These are phyloP conservation scores for Dinoponera quadriceps DNA, from an alignment of 1,140 invertebrate species.

Conservation along the genomic window DNA sequence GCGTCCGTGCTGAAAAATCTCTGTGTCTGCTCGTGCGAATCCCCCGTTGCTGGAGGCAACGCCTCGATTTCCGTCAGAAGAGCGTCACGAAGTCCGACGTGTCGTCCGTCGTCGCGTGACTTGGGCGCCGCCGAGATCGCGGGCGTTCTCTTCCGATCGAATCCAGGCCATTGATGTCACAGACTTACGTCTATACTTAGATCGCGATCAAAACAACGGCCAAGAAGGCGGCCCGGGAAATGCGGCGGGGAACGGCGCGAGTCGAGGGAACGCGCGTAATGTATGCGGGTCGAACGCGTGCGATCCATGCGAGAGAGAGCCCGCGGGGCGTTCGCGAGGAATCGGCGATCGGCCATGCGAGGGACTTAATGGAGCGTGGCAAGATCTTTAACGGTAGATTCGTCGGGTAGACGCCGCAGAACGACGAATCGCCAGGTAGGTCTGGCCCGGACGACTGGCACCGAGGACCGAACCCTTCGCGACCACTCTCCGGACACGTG, in stretches of 20 bases:
- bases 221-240: slow-evolving; percentile 43
- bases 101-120: neutral
- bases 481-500: too few species aligned
- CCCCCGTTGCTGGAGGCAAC: neutral
- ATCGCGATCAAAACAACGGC: slow-evolving; percentile 54
- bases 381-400: slow-evolving; percentile 71
- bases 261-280: slow-evolving; percentile 24
- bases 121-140: slow-evolving; percentile 9
- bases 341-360: slow-evolving; percentile 56
- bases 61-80: neutral
- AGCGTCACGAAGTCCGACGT: neutral
- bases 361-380: slow-evolving; percentile 58
- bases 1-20: too few species aligned
- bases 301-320: slow-evolving; percentile 51
- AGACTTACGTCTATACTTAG: slow-evolving; percentile 52
- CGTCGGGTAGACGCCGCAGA: neutral
- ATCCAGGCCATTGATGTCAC: slow-evolving; percentile 56
- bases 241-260: slow-evolving; percentile 22
- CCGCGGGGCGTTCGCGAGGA: slow-evolving; percentile 43
- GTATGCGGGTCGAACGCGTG: slow-evolving; percentile 51
- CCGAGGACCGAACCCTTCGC: too few species aligned
- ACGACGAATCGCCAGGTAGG: too few species aligned
- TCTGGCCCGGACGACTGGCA: too few species aligned
- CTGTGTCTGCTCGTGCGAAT: neutral
- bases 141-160: slow-evolving; percentile 50